Evolutionary conservation across 2,888 invertebrate species (phyloP).

Genomic region (Xestia c-nigrum): DNA sequence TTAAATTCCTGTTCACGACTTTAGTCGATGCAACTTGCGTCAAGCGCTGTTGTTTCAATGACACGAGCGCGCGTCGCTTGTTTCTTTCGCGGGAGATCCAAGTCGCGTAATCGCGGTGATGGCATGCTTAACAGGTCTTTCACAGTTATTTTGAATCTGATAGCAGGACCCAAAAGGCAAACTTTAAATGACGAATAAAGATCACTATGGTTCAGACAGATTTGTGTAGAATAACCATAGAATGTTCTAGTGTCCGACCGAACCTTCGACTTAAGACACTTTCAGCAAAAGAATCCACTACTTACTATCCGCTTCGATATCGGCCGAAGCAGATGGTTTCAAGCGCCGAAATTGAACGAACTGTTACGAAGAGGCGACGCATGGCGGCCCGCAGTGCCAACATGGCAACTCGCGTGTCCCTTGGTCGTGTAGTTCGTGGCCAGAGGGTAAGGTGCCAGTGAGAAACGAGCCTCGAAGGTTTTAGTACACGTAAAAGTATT

Average conservation of each 20-base stretch:
- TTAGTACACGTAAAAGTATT: slow-evolving; percentile 21
- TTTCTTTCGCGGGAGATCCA: neutral
- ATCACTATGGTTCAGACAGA: neutral
- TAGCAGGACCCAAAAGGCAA: neutral
- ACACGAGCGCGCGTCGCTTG: neutral
- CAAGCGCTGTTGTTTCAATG: neutral
- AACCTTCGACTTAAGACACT: neutral
- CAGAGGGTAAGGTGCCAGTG: neutral
- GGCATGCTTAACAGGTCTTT: neutral
- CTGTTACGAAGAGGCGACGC: neutral
- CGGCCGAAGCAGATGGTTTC: neutral
- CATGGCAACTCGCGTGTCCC: neutral
- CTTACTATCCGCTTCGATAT: neutral
- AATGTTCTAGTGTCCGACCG: too few species aligned
- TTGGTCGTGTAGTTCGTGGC: neutral
- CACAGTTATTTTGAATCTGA: neutral
- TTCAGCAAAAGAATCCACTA: neutral
- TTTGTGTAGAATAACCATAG: too few species aligned
- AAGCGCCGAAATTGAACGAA: neutral
- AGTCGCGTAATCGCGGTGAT: neutral
- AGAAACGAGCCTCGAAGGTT: slow-evolving; percentile 19
- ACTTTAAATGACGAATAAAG: neutral
- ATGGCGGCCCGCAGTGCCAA: neutral
- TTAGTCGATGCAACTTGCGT: neutral
- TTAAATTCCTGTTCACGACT: neutral